Base-by-base conservation (phyloP, 2,797 vertebrate genomes). In the Coranthus polyacanthus region DNA sequence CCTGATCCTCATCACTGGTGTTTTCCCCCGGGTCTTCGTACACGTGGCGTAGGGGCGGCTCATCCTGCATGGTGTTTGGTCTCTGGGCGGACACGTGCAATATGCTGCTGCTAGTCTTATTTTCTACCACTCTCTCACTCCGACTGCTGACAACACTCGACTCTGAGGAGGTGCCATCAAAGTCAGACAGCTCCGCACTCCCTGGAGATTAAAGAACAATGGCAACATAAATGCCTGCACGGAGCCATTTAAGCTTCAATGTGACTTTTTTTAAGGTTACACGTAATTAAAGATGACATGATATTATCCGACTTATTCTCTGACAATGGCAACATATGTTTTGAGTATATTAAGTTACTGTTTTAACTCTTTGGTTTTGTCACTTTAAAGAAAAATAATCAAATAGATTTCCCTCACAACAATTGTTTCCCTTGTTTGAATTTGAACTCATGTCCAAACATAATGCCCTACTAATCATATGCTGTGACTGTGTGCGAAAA, bases 1-100 rank as follows among this genome's bases (percentile, higher is more conserved):
- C 94, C 45, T 96, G 94, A 15, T 96, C 95, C 64, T 95, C 93
- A 5, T 93, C 95, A 5, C 93, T 95, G 26, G 81, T 92, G 29
- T 92, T 82, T 63, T 86, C 71, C 26, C 84, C 90, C 15, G 53
- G 32, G 54, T 92, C 85, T 24, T 89, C 89, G 17, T 50, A 1
- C 15, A 6, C 24, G 15, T 41, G 64, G 41, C 51, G 76, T 41
- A 32, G n/a, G 3, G 44, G 34, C 0, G 13, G 22, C 39, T 78
- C 51, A 20, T 86, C 65, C 10, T 66, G 57, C 44, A 57, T 69
- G 47, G 81, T 88, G 64, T 82, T 84, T 18, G 74, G 83, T 83
- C 67, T 89, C 57, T 85, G 78, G 4, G 57, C 53, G 3, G 86
- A 83, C 38, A 70, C 26, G 0, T 60, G 44, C 20, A 49, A 16